Evolutionary conservation across 2,113 vertebrate species (phyloP).

Genomic region (Hippocampus abdominalis): DNA sequence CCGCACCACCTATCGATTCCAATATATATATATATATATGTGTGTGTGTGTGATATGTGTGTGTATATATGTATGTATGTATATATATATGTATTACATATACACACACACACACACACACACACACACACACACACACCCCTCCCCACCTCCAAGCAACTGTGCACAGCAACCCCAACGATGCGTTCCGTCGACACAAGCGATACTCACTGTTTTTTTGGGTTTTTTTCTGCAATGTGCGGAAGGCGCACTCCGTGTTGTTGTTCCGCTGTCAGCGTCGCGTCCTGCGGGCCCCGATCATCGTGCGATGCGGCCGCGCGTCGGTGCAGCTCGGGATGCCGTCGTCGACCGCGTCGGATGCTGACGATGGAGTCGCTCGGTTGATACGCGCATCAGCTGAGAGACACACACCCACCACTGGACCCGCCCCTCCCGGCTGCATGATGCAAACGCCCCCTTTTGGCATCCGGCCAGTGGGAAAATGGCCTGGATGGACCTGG

Average conservation of each 20-base stretch:
- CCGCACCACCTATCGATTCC: not conserved
- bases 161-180: slow-evolving; percentile 59
- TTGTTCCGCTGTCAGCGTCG: slow-evolving; percentile 41
- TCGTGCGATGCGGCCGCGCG: slow-evolving; percentile 36
- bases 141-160: slow-evolving; percentile 26
- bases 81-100: too few species aligned
- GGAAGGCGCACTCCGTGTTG: slow-evolving; percentile 55
- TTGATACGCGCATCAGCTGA: slow-evolving; percentile 73
- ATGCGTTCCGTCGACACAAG: slow-evolving; percentile 58
- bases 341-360: slow-evolving; percentile 70
- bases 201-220: slow-evolving; percentile 60
- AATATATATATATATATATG: too few species aligned
- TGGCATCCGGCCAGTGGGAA: slow-evolving; percentile 51
- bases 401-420: slow-evolving; percentile 72
- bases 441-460: slow-evolving; percentile 63
- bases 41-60: too few species aligned
- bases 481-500: slow-evolving; percentile 13
- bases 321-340: slow-evolving; percentile 49
- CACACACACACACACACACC: not conserved
- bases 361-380: slow-evolving; percentile 72
- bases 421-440: slow-evolving; percentile 60
- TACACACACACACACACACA: too few species aligned
- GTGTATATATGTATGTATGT: too few species aligned
- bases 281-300: slow-evolving; percentile 25
- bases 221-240: slow-evolving; percentile 48